Conservation (phyloP, 2,113 vertebrate genomes). For the Pterocles orientalis region DNA sequence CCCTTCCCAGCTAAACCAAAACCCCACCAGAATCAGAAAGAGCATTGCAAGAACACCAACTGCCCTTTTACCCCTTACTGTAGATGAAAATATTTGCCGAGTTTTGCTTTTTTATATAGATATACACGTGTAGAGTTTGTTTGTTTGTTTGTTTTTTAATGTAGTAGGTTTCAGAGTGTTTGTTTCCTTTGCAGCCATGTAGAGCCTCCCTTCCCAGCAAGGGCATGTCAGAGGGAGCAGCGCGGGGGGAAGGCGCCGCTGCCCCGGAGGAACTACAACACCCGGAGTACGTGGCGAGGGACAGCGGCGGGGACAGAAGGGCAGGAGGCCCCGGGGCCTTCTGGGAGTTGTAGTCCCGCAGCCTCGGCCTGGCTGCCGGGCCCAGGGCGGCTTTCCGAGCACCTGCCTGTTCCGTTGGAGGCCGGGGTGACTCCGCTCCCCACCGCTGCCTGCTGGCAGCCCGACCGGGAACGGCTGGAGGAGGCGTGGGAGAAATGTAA, state of each 20-base stretch:
- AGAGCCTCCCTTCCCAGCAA: background rate
- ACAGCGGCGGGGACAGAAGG: fast-evolving
- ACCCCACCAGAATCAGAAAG: background rate
- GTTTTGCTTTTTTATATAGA: background rate
- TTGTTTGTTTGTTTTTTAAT: too few relatives aligned
- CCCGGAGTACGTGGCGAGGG: background rate
- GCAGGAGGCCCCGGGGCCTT: fast-evolving
- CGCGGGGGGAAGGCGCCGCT: fast-evolving
- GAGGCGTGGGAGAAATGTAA: background rate
- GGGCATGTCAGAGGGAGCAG: fast-evolving
- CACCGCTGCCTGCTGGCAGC: background rate
- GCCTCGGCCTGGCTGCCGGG: fast-evolving
- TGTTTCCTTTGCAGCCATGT: background rate
- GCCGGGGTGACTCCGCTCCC: background rate
- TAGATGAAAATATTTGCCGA: background rate
- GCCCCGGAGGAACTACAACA: background rate
- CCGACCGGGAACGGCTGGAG: background rate
- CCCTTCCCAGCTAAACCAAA: background rate
- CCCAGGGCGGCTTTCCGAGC: background rate
- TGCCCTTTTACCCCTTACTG: background rate
- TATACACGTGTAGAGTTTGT: too few relatives aligned
- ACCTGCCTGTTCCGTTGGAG: background rate
- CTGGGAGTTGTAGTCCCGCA: slow-evolving; percentile 33
- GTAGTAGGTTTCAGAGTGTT: background rate
- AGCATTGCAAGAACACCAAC: background rate